These are phyloP conservation scores for Astreopora myriophthalma DNA, from an alignment of 64 coral and sea anemone genomes.

Conservation along the genomic window DNA sequence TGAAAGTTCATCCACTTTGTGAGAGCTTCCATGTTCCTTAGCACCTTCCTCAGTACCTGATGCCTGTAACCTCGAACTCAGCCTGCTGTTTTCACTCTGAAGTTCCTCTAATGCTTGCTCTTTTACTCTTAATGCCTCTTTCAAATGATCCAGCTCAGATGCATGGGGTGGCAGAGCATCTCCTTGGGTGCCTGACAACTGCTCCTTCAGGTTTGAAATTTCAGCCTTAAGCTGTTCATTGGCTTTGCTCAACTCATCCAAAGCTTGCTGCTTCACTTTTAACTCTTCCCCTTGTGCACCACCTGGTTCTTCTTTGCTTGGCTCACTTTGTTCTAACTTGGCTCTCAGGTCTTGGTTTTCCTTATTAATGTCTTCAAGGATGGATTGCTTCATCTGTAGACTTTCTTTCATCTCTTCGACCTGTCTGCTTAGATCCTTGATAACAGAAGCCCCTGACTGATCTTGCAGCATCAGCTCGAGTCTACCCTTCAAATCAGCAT, in stretches of 20 bases:
- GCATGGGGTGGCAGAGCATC: conserved; percentile 5
- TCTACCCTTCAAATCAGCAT: conserved; percentile 83
- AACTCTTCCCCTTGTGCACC: conserved; percentile 62
- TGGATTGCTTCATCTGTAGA: conserved; percentile 76
- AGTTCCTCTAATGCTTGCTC: conserved; percentile 50
- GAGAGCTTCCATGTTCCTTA: conserved; percentile 65
- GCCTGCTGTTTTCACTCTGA: conserved; percentile 58
- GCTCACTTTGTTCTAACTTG: conserved; percentile 26
- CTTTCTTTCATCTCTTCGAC: conserved; percentile 94
- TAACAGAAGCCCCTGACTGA: conserved; percentile 67
- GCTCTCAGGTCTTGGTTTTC: conserved; percentile 89
- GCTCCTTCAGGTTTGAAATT: conserved; percentile 70
- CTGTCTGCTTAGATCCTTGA: conserved; percentile 74
- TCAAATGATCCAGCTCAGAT: conserved; percentile 27
- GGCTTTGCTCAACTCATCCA: conserved; percentile 56
- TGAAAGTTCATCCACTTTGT: conserved; percentile 90
- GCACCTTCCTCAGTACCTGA: conserved; percentile 50
- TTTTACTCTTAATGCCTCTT: not conserved
- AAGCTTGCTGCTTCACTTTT: conserved; percentile 50
- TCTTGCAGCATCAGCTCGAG: conserved; percentile 82
- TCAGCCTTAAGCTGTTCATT: conserved; percentile 79
- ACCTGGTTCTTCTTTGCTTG: not conserved
- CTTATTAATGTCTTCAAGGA: conserved; percentile 89
- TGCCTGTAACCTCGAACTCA: conserved; percentile 64
- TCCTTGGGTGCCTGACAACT: conserved; percentile 40